These are phyloP conservation scores for Hydractinia symbiolongicarpus DNA, from an alignment of 30 jellyfish, hydroid and myxozoan genomes.

Conservation along the genomic window DNA sequence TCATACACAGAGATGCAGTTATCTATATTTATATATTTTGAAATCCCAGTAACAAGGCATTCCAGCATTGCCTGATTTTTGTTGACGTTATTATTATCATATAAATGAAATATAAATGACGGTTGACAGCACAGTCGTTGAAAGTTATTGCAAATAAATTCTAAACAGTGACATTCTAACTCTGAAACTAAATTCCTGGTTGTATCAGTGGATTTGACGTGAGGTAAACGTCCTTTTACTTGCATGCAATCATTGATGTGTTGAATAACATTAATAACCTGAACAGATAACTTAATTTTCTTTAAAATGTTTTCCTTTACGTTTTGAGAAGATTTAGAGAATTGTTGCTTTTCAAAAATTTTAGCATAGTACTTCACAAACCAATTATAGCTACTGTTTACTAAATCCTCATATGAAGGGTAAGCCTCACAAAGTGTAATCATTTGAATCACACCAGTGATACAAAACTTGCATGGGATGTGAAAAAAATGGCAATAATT, in stretches of 20 bases:
- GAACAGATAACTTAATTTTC: conserved; percentile 1
- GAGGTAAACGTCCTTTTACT: not conserved
- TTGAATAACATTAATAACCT: not conserved
- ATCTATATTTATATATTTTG: not conserved
- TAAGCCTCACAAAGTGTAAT: not conserved
- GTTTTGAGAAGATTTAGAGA: not conserved
- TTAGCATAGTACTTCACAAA: conserved; percentile 10
- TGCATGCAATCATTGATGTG: conserved; percentile 9
- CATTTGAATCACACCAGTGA: not conserved
- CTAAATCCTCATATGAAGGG: conserved; percentile 3
- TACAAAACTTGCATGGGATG: conserved; percentile 15
- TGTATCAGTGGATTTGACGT: conserved; percentile 5
- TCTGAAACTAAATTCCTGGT: conserved; percentile 8
- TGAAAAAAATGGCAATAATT: conserved; percentile 28
- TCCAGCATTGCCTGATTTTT: not conserved
- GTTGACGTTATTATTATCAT: conserved; percentile 3
- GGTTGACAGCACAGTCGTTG: not conserved
- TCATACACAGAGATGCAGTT: conserved; percentile 3
- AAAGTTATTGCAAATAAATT: not conserved
- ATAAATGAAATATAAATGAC: not conserved
- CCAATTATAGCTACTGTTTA: conserved; percentile 8
- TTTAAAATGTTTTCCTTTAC: not conserved
- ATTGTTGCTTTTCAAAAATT: not conserved
- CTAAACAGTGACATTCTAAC: not conserved
- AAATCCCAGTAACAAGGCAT: not conserved